Base-by-base conservation (phyloP, 2,797 vertebrate genomes). In the Pyrocephalus nanus region DNA sequence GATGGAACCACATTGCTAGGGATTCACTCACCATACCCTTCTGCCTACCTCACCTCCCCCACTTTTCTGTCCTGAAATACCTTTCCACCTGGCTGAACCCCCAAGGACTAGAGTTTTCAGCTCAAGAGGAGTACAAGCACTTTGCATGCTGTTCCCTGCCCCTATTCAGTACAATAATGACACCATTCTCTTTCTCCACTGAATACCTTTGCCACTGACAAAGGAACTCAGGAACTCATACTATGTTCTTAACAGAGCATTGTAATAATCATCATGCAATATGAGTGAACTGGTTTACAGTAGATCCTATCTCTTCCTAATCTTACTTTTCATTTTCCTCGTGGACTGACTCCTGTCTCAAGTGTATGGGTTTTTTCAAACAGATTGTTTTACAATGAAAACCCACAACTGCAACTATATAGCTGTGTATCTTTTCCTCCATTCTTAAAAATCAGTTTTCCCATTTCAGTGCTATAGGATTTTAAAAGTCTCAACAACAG, bases 401-500 rank as follows among this genome's bases (percentile, higher is more conserved):
- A 8, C 3, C 15, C 43, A 40, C 10, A 14, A 34, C 27, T 25
- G 16, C 32, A 22, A 27, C 25, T 48, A 26, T 11, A 76, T 12
- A 71, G 58, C 53, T 43, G 6, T 22, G 12, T 27, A 38, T n/a
- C 30, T 60, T 60, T 55, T 73, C 26, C 38, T 47, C 21, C 9
- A 29, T 76, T 93, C 66, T 69, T 69, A 75, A 96, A 92, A 88
- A 67, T 50, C 51, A 22, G 15, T 38, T 92, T 88, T 84, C 43
- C 27, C 14, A 95, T 88, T 84, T 50, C 66, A 45, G 16, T 55
- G 43, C 13, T 58, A 2, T 16, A 62, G 47, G 62, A 84, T 51
- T 92, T 93, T n/a, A 55, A 50, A 92, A 75, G 40, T 72, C 62
- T 92, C 73, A 88, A 91, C 54, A 91, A 40, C 79, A 92, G 66